phyloP scores from a whole-genome alignment of 2,113 vertebrate genomes.

The Strigops habroptila region DNA sequence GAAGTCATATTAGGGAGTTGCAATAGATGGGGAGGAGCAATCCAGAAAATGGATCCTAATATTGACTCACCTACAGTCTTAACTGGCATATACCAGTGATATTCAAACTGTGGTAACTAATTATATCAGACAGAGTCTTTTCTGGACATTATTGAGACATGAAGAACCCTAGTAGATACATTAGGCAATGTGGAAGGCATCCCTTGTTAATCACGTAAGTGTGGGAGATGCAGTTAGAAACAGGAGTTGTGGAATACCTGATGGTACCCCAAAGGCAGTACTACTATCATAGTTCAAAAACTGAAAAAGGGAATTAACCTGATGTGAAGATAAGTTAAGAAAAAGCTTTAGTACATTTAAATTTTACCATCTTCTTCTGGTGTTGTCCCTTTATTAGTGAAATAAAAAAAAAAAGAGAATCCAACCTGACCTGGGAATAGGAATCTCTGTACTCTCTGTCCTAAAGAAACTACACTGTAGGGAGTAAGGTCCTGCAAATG shows the following conservation, averaged over 20 bases:
- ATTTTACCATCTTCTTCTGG: accelerated
- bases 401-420: neutral
- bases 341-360: neutral
- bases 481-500: neutral
- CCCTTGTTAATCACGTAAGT: neutral
- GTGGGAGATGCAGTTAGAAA: neutral
- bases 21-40: neutral
- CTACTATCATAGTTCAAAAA: neutral
- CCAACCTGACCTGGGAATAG: neutral
- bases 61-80: neutral
- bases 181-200: neutral
- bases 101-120: neutral
- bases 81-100: neutral
- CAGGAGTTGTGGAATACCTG: neutral
- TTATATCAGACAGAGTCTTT: neutral
- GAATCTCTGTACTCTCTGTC: neutral
- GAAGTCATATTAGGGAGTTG: neutral
- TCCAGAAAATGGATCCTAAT: neutral
- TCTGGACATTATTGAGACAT: neutral
- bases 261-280: neutral
- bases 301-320: neutral
- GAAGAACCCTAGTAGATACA: neutral
- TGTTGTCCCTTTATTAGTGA: neutral
- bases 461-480: neutral
- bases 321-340: neutral